These are phyloP conservation scores for Epizoanthus ramosus DNA, from an alignment of 92 coral and sea anemone genomes.

Conservation along the genomic window DNA sequence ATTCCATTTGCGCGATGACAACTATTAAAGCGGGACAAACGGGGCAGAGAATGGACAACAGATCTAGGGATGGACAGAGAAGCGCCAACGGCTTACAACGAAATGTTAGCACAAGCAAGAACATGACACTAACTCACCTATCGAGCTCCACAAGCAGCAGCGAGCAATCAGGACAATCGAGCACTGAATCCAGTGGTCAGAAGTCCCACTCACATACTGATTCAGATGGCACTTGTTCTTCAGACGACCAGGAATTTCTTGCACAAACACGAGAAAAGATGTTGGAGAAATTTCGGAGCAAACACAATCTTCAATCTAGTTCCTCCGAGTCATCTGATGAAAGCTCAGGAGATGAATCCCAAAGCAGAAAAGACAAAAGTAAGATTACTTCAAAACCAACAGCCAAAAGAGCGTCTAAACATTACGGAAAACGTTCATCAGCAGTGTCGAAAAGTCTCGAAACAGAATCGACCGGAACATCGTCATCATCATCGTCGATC, in stretches of 20 bases:
- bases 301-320: background rate
- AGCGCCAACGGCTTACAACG: background rate
- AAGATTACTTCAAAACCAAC: background rate
- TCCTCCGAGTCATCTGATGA: slow-evolving; percentile 1
- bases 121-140: background rate
- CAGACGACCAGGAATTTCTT: background rate
- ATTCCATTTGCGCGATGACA: background rate
- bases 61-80: background rate
- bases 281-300: background rate
- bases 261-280: background rate
- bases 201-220: background rate
- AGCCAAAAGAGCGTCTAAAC: background rate
- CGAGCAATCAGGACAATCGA: background rate
- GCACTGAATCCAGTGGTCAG: background rate
- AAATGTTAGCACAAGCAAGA: background rate
- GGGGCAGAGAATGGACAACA: background rate
- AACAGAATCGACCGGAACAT: no score
- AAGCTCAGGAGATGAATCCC: slow-evolving; percentile 30
- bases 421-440: background rate
- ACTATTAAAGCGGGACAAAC: background rate
- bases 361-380: background rate
- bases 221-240: background rate
- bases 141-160: background rate
- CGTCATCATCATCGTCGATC: no score
- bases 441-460: no score